phyloP scores from a whole-genome alignment of 2,888 invertebrate species.

The Euzophera pinguis region DNA sequence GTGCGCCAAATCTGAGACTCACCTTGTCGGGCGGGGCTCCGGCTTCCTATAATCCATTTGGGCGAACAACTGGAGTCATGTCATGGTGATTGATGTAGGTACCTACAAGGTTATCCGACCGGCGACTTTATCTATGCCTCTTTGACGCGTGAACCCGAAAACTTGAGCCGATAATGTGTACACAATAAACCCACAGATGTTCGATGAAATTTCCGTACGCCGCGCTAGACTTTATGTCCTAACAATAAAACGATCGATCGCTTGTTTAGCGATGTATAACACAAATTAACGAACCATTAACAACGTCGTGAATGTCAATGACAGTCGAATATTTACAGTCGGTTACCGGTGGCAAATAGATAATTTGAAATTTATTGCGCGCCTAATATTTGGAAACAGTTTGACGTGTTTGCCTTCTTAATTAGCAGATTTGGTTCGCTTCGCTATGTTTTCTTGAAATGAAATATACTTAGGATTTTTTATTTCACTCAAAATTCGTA shows the following conservation, averaged over 20 bases:
- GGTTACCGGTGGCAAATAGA: conserved; percentile 34
- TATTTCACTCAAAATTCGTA: not conserved
- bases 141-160: conserved; percentile 51
- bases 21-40: conserved; percentile 52
- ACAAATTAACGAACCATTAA: conserved; percentile 59
- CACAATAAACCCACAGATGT: conserved; percentile 29
- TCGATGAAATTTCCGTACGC: not conserved
- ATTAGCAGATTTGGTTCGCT: not conserved
- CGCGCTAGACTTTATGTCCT: conserved; percentile 21
- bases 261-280: conserved; percentile 39
- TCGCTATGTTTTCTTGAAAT: not conserved
- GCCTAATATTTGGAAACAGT: conserved; percentile 1
- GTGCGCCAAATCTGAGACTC: conserved; percentile 66
- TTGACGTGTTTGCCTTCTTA: not conserved
- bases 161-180: conserved; percentile 47
- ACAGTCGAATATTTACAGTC: conserved; percentile 46
- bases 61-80: conserved; percentile 74
- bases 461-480: not conserved
- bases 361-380: conserved; percentile 39
- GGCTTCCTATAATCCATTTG: conserved; percentile 77
- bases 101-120: conserved; percentile 52
- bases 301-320: conserved; percentile 50
- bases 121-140: conserved; percentile 65
- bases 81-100: conserved; percentile 74
- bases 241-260: conserved; percentile 41